Evolutionary conservation across 2,888 invertebrate genomes (phyloP), one percentile per base, ranked within the genome.

Genomic region (Leucophenga montana): DNA sequence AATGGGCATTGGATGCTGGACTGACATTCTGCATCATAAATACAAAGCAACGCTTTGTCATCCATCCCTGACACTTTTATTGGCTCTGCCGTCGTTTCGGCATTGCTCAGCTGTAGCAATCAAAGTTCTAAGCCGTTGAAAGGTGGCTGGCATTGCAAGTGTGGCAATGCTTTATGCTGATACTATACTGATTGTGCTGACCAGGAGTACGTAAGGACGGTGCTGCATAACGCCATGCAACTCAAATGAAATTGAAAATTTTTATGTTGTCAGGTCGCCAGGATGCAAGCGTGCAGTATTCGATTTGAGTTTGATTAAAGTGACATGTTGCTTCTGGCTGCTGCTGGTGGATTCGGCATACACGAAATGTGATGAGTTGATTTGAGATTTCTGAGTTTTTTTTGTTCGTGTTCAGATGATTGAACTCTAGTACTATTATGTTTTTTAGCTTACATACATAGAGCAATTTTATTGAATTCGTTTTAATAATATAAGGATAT

Each of bases 11-110:
- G 57, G 57, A 18, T 14, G 22, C 20, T 11, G 27, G 4, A 4
- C 56, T 62, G 62, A n/a, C 62, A 61, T 54, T 65, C 73, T 82
- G 84, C 80, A 78, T 81, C 80, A 81, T 81, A 81, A 81, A 81
- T 83, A 81, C 84, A 84, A 82, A 80, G 80, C 77, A 74, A 70
- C 74, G 82, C 79, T 82, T 80, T 83, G 80, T 82, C 84, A 82
- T 77, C 72, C 73, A 71, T 67, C 76, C 77, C 74, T 78, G 80
- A 83, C 80, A 81, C 80, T 81, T 81, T 81, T 83, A 83, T 81
- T 81, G 84, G 82, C 78, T 82, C 71, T n/a, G 14, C 18, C 11
- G 54, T 20, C 54, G n/a, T 4, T 20, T 54, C 18, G 4, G n/a
- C 20, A 11, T 18, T 3, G 54, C 54, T 20, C 54, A 56, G 16